Evolutionary conservation across 2,113 vertebrate genomes (phyloP).

Genomic region (zebrafish (Danio rerio)): GRCz12tu NC_133189.1:30843001-30843500

Average conservation of each 20-base stretch:
- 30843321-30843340: not conserved
- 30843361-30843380: not conserved
- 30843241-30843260: slow-evolving; percentile 12
- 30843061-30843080: no score
- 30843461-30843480: not conserved
- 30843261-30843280: slow-evolving; percentile 26
- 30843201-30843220: not conserved
- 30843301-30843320: not conserved
- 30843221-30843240: slow-evolving; percentile 54
- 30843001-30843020: no score
- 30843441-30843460: no score
- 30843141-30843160: no score
- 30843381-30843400: not conserved
- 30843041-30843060: no score
- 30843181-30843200: no score
- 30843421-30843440: slow-evolving; percentile 1
- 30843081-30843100: no score
- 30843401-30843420: not conserved
- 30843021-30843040: no score
- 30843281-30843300: slow-evolving; percentile 8
- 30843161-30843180: no score
- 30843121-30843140: no score
- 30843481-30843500: not conserved
- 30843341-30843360: not conserved
- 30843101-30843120: no score